Evolutionary conservation across 1,140 invertebrate species (phyloP).

Genomic region (Heliothis subflexa): DNA sequence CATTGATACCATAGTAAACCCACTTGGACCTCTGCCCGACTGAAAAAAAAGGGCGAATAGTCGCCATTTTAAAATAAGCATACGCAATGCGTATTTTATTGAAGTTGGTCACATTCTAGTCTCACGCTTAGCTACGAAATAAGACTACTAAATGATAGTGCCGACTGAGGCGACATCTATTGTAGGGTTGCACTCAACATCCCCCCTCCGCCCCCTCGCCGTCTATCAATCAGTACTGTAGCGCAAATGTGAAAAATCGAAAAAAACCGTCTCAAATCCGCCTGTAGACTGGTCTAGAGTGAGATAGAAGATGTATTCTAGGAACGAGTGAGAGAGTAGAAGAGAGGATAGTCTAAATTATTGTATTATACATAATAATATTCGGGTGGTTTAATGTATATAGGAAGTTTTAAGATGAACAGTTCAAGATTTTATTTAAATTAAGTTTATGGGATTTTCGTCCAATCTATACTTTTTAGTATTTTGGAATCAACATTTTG

Average conservation of each 20-base stretch:
- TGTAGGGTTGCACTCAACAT: conserved; percentile 41
- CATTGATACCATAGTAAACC: conserved; percentile 10
- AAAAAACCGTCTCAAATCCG: conserved; percentile 59
- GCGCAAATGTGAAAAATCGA: conserved; percentile 67
- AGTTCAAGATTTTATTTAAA: conserved; percentile 8
- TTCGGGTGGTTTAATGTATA: conserved; percentile 64
- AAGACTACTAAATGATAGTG: conserved; percentile 36
- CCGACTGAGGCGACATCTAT: conserved; percentile 49
- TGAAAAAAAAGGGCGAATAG: conserved; percentile 21
- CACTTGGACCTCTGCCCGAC: conserved; percentile 36
- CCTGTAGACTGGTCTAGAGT: conserved; percentile 59
- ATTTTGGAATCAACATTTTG: too few species aligned
- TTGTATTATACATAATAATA: conserved; percentile 78
- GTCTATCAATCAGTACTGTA: conserved; percentile 67
- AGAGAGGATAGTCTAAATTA: conserved; percentile 73
- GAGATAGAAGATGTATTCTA: conserved; percentile 55
- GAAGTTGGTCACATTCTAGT: conserved; percentile 26
- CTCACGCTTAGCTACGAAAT: conserved; percentile 30
- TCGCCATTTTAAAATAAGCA: conserved; percentile 43
- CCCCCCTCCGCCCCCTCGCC: conserved; percentile 1
- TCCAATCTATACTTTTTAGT: not conserved
- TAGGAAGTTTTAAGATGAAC: conserved; percentile 53
- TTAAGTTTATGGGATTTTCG: not conserved
- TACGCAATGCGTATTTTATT: conserved; percentile 47
- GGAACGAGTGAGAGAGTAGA: conserved; percentile 49